phyloP scores from a whole-genome alignment of 2,797 vertebrate species.

The Cyprinodon diabolis region DNA sequence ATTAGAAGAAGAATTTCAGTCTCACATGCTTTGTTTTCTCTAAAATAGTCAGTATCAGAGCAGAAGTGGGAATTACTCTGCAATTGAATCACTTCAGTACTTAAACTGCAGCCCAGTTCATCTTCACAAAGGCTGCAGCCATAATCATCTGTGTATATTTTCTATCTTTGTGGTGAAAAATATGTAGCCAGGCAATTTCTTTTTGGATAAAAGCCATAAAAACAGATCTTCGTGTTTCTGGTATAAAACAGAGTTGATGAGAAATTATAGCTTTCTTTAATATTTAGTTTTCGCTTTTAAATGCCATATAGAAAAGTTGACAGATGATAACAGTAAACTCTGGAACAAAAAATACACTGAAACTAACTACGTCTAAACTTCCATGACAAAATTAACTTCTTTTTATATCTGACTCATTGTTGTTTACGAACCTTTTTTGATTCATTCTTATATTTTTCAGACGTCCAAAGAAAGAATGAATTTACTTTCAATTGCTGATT shows the following conservation, averaged over 20 bases:
- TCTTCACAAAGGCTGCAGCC: background rate
- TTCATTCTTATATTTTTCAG: background rate
- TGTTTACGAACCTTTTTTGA: background rate
- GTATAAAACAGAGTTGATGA: too few species aligned
- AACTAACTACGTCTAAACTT: too few species aligned
- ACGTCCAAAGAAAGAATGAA: background rate
- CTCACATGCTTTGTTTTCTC: background rate
- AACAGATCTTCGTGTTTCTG: background rate
- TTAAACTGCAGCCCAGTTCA: too few species aligned
- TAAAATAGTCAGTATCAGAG: background rate
- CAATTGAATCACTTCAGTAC: background rate
- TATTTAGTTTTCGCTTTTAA: too few species aligned
- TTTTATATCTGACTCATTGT: background rate
- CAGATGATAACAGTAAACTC: too few species aligned
- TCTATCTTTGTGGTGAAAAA: background rate
- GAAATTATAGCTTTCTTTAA: too few species aligned
- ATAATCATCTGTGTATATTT: background rate
- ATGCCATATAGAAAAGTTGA: too few species aligned
- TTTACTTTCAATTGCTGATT: background rate
- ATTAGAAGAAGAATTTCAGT: background rate
- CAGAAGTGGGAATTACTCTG: background rate
- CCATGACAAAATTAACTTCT: too few species aligned
- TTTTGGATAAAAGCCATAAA: background rate
- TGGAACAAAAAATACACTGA: too few species aligned
- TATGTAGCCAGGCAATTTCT: background rate